Evolutionary conservation across 2,113 vertebrate species (phyloP), one percentile per base, ranked within the genome.

Genomic region (Lycaon pictus): DNA sequence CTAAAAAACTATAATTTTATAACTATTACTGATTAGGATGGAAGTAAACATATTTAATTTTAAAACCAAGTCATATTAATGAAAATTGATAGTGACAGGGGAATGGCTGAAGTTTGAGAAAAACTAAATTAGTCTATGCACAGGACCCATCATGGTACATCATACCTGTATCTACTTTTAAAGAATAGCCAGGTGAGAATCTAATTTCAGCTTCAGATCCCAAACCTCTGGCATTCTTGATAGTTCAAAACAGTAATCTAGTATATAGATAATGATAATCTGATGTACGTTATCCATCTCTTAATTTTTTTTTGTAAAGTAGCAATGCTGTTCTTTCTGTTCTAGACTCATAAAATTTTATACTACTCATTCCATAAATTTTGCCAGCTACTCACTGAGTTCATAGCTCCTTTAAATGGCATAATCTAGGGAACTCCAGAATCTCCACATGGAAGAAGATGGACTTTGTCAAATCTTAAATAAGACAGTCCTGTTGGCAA

Each of bases 21-120:
- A 65, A 88, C 76, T 12, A 67, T 86, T 82, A 87, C 55, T 93
- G 77, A 90, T 82, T 93, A 80, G 55, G 2, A 79, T 51, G 93
- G 79, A 88, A 76, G 51, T 55, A 87, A 89, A 67, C 35, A 48
- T 71, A 67, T 88, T 93, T 88, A 63, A 80, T 63, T 93, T 95
- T 56, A 84, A 90, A 86, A 20, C 16, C 13, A 37, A 72, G 20
- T 90, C 23, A 80, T 77, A 29, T 62, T 88, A 67, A 67, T 95
- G 25, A 93, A 87, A 87, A n/a, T 48, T 56, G 13, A 37, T 43
- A 62, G 51, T 27, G 76, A 84, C 35, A 37, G 37, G 22, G 16
- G 27, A 69, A 84, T 80, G 29, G 16, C 43, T 88, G 1, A 69
- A 58, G 15, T 93, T 92, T 94, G 32, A 25, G 63, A 48, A 71